Conservation (phyloP, 2,797 vertebrate species). For the Sebastolobus alascanus region DNA sequence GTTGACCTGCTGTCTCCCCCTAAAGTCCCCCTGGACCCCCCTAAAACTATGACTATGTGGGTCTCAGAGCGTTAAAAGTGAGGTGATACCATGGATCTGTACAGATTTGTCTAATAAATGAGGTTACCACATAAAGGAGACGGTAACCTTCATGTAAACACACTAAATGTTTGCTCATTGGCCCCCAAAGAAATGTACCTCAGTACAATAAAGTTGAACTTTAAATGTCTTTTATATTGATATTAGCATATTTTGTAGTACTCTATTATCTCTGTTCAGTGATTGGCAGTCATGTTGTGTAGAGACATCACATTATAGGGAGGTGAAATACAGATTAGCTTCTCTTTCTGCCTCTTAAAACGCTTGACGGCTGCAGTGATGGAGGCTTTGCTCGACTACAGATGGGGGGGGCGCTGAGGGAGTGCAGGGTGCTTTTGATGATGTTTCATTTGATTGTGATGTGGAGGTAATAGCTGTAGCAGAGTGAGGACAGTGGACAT, state of each 20-base stretch:
- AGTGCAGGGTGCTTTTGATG: conserved; percentile 3
- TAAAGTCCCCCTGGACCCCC: no score
- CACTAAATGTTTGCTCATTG: neutral
- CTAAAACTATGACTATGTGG: no score
- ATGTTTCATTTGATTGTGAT: conserved; percentile 47
- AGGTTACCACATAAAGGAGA: no score
- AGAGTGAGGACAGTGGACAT: conserved; percentile 19
- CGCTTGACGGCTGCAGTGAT: neutral
- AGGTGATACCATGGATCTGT: no score
- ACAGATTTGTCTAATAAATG: no score
- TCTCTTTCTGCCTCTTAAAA: neutral
- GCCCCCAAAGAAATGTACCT: neutral
- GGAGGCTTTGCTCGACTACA: neutral
- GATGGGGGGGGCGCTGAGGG: neutral
- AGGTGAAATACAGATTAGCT: neutral
- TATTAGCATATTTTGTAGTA: neutral
- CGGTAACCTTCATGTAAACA: neutral
- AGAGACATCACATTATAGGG: neutral
- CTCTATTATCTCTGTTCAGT: neutral
- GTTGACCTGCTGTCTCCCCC: no score
- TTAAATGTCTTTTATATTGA: neutral
- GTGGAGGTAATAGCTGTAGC: conserved; percentile 41
- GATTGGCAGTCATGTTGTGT: neutral
- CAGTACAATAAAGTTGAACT: neutral
- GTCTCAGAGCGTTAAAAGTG: no score